Base-by-base conservation (phyloP, 2,888 invertebrate genomes). In the Orthosia gracilis region DNA sequence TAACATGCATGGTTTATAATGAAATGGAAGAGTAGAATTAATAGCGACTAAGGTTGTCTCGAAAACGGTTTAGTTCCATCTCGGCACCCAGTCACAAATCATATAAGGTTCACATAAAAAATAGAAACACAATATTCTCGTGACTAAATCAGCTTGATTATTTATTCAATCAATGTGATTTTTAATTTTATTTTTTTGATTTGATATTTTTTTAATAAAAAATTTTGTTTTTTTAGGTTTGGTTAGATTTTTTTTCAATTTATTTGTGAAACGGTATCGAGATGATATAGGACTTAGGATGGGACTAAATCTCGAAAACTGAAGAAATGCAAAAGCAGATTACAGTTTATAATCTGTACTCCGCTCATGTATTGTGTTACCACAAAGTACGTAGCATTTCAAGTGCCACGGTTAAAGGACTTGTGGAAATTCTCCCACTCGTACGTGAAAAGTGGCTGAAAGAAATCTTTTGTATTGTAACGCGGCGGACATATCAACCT, bases 1-100 rank as follows among this genome's bases (percentile, higher is more conserved):
- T 85, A 79, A 80, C 89, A 89, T 89, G 88, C 90, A 84, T 78
- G 70, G 72, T 73, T 78, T 64, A 82, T 69, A 76, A 75, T 74
- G 69, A 77, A 21, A 74, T 68, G 49, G 66, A 80, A 80, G 72
- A 66, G 59, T 58, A 62, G 31, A 74, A 76, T 66, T 62, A 17
- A 67, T 69, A 58, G 63, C 54, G 47, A 63, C 54, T 31, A 18
- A 21, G 52, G 49, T 21, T 7, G 23, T 13, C 52, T 54, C 13
- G 40, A 31, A 21, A 49, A 59, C 21, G 55, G 50, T 26, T 26
- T 26, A 26, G 26, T 26, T 3, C 31, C 0, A 31, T 31, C 31
- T 31, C 31, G 31, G 5, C 31, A 31, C 31, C 31, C 31, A 4
- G 31, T 31, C 31, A 31, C 31, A 31, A 31, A 31, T 31, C 31